Evolutionary conservation across 2,797 vertebrate species (phyloP).

Genomic region (Danio aesculapii): DNA sequence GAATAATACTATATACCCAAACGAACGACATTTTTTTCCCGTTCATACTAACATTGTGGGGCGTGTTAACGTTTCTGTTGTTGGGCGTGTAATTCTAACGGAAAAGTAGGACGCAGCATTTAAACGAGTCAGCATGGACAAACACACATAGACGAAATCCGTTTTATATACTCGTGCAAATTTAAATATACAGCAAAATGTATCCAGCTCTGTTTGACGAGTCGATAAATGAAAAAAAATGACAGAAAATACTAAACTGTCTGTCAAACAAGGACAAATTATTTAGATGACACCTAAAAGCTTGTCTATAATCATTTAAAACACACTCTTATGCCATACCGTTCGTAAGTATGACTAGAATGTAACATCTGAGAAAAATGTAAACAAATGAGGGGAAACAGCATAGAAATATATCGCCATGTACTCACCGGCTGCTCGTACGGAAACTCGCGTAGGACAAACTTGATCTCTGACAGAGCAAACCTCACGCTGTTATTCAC

Average conservation of each 20-base stretch:
- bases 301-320: background rate
- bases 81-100: background rate
- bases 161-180: background rate
- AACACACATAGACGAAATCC: background rate
- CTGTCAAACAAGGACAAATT: background rate
- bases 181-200: background rate
- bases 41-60: background rate
- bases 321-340: background rate
- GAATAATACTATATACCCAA: background rate
- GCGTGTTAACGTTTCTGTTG: background rate
- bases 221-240: background rate
- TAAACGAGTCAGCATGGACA: background rate
- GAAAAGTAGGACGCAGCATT: background rate
- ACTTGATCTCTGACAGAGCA: slow-evolving; percentile 14
- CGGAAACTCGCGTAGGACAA: slow-evolving; percentile 40
- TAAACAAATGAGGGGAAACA: background rate
- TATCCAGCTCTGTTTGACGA: background rate
- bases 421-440: slow-evolving; percentile 36
- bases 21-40: background rate
- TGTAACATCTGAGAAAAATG: background rate
- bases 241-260: background rate
- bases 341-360: background rate
- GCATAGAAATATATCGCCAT: background rate
- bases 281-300: background rate
- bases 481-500: background rate